Conservation (phyloP, 2,797 vertebrate species). For the Triplophysa bombifrons region DNA sequence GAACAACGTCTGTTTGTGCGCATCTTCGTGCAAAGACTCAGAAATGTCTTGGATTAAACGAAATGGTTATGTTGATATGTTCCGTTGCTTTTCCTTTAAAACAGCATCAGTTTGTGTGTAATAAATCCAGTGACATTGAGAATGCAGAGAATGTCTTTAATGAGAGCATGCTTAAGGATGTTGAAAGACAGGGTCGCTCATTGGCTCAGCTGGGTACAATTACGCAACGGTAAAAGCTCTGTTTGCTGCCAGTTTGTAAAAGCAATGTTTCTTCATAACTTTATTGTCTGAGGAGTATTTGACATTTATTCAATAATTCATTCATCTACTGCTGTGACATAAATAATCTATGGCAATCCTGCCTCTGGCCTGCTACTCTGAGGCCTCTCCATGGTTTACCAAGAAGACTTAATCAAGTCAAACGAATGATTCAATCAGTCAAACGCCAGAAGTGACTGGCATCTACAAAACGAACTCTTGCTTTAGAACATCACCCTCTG, state of each 20-base stretch:
- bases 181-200: slow-evolving; percentile 24
- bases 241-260: neutral
- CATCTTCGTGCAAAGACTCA: neutral
- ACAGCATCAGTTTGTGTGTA: slow-evolving; percentile 23
- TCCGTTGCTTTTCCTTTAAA: neutral
- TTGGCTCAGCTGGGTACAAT: slow-evolving; percentile 43
- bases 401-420: slow-evolving; percentile 26
- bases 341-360: slow-evolving; percentile 22
- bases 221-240: slow-evolving; percentile 1
- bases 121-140: neutral
- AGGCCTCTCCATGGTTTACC: neutral
- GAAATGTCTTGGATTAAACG: neutral
- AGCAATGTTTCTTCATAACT: neutral
- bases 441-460: slow-evolving; percentile 2
- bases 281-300: slow-evolving; percentile 5
- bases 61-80: slow-evolving; percentile 4
- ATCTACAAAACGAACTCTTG: slow-evolving; percentile 18
- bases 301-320: slow-evolving; percentile 39
- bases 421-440: neutral
- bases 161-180: slow-evolving; percentile 2
- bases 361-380: slow-evolving; percentile 7
- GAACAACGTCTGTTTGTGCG: no score
- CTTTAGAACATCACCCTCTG: slow-evolving; percentile 14
- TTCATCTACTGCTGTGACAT: slow-evolving; percentile 31
- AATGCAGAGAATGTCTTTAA: slow-evolving; percentile 44